Evolutionary conservation across 1,140 invertebrate genomes (phyloP).

Genomic region (Drosophila yakuba): DNA sequence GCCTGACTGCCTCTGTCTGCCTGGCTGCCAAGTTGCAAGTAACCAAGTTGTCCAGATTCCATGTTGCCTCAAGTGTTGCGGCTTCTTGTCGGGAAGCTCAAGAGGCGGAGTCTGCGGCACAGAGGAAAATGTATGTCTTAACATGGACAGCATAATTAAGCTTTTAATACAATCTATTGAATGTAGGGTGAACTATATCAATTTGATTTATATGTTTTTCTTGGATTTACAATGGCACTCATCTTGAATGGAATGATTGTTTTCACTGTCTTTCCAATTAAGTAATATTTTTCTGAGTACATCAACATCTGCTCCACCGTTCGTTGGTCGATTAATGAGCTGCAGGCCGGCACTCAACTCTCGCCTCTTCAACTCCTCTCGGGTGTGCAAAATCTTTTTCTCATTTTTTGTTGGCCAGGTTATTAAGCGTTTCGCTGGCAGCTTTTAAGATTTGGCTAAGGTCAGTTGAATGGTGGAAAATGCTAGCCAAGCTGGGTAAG

Average conservation of each 20-base stretch:
- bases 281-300: slow-evolving; percentile 10
- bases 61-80: slow-evolving; percentile 57
- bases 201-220: too few species aligned
- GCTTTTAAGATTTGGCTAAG: slow-evolving; percentile 61
- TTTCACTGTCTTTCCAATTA: not conserved
- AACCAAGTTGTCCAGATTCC: slow-evolving; percentile 48
- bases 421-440: slow-evolving; percentile 61
- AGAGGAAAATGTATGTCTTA: not conserved
- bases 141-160: too few species aligned
- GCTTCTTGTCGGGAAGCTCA: slow-evolving; percentile 39
- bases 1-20: slow-evolving; percentile 52
- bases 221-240: too few species aligned
- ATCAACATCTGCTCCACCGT: slow-evolving; percentile 30
- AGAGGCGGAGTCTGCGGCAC: slow-evolving; percentile 25
- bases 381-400: slow-evolving; percentile 54
- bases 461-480: slow-evolving; percentile 67
- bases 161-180: too few species aligned
- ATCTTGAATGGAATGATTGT: too few species aligned
- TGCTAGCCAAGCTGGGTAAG: slow-evolving; percentile 49
- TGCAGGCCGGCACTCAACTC: slow-evolving; percentile 58
- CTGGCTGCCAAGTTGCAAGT: slow-evolving; percentile 25
- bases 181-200: too few species aligned
- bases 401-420: slow-evolving; percentile 35
- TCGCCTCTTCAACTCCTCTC: slow-evolving; percentile 53
- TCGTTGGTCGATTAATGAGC: slow-evolving; percentile 77